Evolutionary conservation across 2,888 invertebrate species (phyloP).

Genomic region (Hymenopus coronatus): DNA sequence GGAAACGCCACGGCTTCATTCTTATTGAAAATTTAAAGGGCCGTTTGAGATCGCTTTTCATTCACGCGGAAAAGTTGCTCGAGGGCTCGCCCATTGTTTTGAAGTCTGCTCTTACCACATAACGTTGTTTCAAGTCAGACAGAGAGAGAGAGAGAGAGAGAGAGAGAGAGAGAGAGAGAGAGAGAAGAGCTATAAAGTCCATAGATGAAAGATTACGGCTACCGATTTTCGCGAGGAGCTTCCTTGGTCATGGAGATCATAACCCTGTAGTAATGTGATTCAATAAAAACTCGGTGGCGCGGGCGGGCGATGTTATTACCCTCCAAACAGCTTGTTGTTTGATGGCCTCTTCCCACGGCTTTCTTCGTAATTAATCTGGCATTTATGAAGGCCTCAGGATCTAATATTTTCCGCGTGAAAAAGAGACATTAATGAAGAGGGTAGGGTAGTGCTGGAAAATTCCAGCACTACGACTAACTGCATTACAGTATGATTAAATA

Average conservation of each 20-base stretch:
- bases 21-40: neutral
- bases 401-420: neutral
- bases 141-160: too few species aligned
- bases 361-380: neutral
- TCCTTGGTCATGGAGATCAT: neutral
- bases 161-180: neutral
- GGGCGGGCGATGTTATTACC: neutral
- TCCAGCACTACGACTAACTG: neutral
- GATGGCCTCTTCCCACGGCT: neutral
- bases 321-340: neutral
- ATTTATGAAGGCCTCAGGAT: neutral
- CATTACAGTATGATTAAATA: neutral
- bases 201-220: neutral
- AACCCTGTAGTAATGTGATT: neutral
- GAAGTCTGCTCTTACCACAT: neutral
- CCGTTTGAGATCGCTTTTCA: neutral
- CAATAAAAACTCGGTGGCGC: neutral
- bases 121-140: neutral
- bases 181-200: neutral
- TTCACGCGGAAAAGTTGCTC: neutral
- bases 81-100: neutral
- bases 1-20: neutral
- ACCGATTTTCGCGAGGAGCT: neutral
- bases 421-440: conserved; percentile 21
- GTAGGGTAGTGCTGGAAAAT: neutral